Evolutionary conservation across 2,888 invertebrate species (phyloP), one percentile per base, ranked within the genome.

Genomic region (Drosophila lutescens): DNA sequence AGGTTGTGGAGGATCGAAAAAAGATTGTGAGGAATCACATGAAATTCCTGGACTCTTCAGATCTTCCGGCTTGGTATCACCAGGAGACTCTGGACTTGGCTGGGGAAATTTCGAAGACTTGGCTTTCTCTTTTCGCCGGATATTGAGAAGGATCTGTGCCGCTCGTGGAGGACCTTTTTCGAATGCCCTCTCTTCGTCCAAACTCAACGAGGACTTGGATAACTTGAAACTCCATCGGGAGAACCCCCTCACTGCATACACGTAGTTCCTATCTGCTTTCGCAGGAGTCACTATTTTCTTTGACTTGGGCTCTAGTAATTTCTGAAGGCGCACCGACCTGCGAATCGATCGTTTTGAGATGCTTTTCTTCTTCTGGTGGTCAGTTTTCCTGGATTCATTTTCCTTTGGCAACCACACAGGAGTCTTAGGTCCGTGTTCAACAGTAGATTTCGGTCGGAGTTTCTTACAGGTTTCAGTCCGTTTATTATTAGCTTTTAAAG

Each of bases 151-250:
- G 2, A 12, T 30, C 10, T 15, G 26, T 12, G 58, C 58, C 6
- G 58, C 17, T 6, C 1, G 6, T 3, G 58, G 58, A 9, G 5
- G n/a, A n/a, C 58, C 58, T 8, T 15, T 4, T 1, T 20, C 30
- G 2, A 30, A 7, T 12, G 12, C 17, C 30, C 17, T 30, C 20
- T 40, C 12, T 15, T 58, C 58, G 9, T 57, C 58, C n/a, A 0
- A n/a, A 12, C 58, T 30, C 12, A 12, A 10, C 1, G 2, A 10
- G 15, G 6, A 32, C 15, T 38, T 12, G 5, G 38, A 36, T 13
- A 58, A 26, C 10, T 17, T 58, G 17, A 58, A 38, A 4, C n/a
- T 57, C 58, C 58, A 58, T 6, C 38, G 38, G 20, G 30, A 40
- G 9, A 1, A 2, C 10, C 12, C 9, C 40, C 1, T 20, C 3